These are phyloP conservation scores for Galleria mellonella DNA, from an alignment of 1,140 invertebrate genomes.

Conservation along the genomic window DNA sequence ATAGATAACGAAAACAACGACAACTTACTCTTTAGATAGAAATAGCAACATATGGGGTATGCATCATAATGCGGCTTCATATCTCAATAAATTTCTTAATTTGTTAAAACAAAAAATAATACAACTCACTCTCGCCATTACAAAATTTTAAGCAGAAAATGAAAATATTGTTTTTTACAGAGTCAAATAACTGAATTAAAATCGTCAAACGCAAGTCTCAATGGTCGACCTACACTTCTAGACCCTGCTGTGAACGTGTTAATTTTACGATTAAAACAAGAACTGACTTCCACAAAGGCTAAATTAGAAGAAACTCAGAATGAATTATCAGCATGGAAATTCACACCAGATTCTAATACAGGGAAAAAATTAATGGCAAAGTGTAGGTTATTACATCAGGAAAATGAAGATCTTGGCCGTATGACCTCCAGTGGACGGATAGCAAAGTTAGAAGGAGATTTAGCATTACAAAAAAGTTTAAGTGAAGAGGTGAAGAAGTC, in stretches of 20 bases:
- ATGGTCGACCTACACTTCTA: slow-evolving; percentile 85
- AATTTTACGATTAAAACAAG: slow-evolving; percentile 93
- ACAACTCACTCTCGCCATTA: too few species aligned
- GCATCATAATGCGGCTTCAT: too few species aligned
- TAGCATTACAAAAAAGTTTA: slow-evolving; percentile 96
- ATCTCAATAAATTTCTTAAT: too few species aligned
- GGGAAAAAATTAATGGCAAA: slow-evolving; percentile 98
- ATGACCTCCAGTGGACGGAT: slow-evolving; percentile 96
- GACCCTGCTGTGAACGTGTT: slow-evolving; percentile 97
- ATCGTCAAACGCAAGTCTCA: slow-evolving; percentile 84
- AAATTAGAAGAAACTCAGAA: slow-evolving; percentile 98
- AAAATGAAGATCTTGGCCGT: slow-evolving; percentile 98
- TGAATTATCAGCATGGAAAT: slow-evolving; percentile 98
- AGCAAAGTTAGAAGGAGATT: slow-evolving; percentile 96
- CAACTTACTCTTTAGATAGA: too few species aligned
- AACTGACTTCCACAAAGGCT: slow-evolving; percentile 91
- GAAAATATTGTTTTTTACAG: slow-evolving; percentile 71
- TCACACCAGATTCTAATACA: slow-evolving; percentile 98
- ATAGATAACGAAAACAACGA: too few species aligned
- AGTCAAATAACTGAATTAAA: slow-evolving; percentile 95
- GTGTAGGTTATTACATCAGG: slow-evolving; percentile 95
- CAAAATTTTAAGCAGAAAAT: too few species aligned
- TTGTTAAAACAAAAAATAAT: too few species aligned
- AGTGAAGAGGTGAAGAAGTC: slow-evolving; percentile 98
- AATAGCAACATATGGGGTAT: too few species aligned